These are phyloP conservation scores for Plotosus lineatus DNA, from an alignment of 2,113 vertebrate species.

Conservation along the genomic window DNA sequence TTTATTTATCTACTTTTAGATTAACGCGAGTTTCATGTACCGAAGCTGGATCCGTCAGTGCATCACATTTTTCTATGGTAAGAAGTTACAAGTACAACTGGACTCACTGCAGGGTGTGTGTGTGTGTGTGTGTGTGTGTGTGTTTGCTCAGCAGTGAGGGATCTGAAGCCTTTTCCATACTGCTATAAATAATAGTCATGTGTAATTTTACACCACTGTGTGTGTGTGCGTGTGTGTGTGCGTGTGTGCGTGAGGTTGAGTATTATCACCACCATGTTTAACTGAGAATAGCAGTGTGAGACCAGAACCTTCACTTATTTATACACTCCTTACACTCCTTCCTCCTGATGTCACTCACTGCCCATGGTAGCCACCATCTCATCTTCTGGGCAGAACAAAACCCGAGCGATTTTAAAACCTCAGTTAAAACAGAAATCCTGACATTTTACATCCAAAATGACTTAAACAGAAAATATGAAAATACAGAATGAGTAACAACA, in stretches of 20 bases:
- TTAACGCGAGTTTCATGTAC: too few relatives aligned
- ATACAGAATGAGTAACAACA: neutral
- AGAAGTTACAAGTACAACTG: neutral
- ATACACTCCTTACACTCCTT: neutral
- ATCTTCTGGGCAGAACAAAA: neutral
- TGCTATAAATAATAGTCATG: constrained; percentile 42
- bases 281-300: constrained; percentile 29
- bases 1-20: neutral
- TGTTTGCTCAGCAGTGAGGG: neutral
- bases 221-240: constrained; percentile 41
- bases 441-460: neutral
- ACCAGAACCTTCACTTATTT: neutral
- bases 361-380: neutral
- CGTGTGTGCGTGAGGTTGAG: constrained; percentile 13
- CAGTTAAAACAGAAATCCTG: neutral
- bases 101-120: neutral
- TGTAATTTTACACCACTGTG: constrained; percentile 66
- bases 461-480: too few relatives aligned
- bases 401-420: neutral
- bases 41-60: neutral
- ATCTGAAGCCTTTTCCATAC: neutral
- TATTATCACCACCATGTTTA: constrained; percentile 67
- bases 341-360: neutral
- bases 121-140: neutral
- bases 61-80: neutral